Evolutionary conservation across 92 coral and sea anemone species (phyloP).

Genomic region (Palythoa grandis): DNA sequence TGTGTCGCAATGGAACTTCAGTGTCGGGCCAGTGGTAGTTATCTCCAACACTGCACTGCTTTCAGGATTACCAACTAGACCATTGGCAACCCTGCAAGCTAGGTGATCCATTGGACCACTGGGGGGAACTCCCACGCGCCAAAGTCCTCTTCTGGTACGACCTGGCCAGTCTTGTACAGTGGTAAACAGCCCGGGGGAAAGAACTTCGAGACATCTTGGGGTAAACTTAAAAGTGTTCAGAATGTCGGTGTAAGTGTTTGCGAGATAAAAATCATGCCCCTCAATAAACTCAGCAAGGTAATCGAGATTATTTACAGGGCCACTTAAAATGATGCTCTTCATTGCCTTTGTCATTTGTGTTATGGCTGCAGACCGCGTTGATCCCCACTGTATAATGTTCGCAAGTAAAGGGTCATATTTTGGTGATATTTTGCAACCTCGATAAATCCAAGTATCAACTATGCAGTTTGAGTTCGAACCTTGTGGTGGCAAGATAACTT

Average conservation of each 20-base stretch:
- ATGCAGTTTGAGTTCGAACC: background rate
- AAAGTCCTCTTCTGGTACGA: constrained; percentile 56
- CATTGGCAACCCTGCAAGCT: constrained; percentile 60
- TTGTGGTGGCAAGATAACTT: constrained; percentile 44
- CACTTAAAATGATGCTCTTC: constrained; percentile 40
- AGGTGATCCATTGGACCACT: constrained; percentile 73
- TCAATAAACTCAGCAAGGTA: constrained; percentile 52
- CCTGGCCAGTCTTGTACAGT: constrained; percentile 75
- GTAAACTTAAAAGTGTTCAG: constrained; percentile 18
- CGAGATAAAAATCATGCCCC: constrained; percentile 37
- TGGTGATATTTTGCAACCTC: constrained; percentile 50
- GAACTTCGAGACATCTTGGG: constrained; percentile 48
- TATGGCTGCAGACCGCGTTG: constrained; percentile 51
- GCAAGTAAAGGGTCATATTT: constrained; percentile 64
- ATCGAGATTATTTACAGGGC: constrained; percentile 64
- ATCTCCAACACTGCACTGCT: constrained; percentile 63
- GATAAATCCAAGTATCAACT: constrained; percentile 45
- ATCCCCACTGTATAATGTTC: constrained; percentile 62
- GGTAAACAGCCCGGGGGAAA: constrained; percentile 57
- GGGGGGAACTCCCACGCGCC: constrained; percentile 78
- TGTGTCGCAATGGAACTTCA: constrained; percentile 53
- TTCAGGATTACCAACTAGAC: constrained; percentile 59
- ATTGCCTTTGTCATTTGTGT: constrained; percentile 27
- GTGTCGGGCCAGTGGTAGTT: constrained; percentile 61
- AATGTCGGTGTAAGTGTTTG: constrained; percentile 38